These are phyloP conservation scores for Sinhomidia bicolor DNA, from an alignment of 2,888 invertebrate genomes.

Conservation along the genomic window DNA sequence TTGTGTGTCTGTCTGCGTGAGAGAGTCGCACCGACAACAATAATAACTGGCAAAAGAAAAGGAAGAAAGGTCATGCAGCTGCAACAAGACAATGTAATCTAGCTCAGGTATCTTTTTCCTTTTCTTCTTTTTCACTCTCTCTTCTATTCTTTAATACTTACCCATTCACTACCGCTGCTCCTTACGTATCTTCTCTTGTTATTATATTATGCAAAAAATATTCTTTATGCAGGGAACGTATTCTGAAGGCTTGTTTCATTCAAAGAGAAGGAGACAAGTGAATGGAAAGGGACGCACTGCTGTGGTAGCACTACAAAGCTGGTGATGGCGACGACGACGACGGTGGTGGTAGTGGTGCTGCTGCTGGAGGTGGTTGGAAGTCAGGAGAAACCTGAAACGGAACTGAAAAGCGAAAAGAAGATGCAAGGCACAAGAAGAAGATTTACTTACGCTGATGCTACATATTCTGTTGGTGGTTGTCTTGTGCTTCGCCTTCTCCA, in stretches of 20 bases:
- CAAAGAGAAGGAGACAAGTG: neutral
- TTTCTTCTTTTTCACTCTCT: neutral
- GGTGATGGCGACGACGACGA: too few relatives aligned
- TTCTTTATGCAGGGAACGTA: slow-evolving; percentile 40
- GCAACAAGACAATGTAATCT: slow-evolving; percentile 18
- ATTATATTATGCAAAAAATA: slow-evolving; percentile 54
- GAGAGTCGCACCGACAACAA: neutral
- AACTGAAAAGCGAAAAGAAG: slow-evolving; percentile 23
- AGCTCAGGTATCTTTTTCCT: neutral
- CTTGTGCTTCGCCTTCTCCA: too few relatives aligned
- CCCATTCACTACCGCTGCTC: neutral
- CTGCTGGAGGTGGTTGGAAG: slow-evolving; percentile 31
- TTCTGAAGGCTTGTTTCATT: neutral
- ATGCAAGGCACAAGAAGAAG: slow-evolving; percentile 32
- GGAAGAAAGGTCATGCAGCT: neutral
- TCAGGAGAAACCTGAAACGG: slow-evolving; percentile 51
- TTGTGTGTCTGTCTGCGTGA: neutral
- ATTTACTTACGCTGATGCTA: slow-evolving; percentile 17
- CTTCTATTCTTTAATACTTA: neutral
- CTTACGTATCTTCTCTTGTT: too few relatives aligned
- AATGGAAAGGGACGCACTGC: neutral
- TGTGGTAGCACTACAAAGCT: too few relatives aligned
- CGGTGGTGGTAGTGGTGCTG: neutral
- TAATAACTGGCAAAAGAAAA: neutral
- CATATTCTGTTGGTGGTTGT: neutral